A percentile compares a stretch with the other conserved stretches of the same genome.
Evolutionary conservation across 53 echinoderm and acorn worm species (phyloP).

Genomic region (Hippasteria phrygiana): DNA sequence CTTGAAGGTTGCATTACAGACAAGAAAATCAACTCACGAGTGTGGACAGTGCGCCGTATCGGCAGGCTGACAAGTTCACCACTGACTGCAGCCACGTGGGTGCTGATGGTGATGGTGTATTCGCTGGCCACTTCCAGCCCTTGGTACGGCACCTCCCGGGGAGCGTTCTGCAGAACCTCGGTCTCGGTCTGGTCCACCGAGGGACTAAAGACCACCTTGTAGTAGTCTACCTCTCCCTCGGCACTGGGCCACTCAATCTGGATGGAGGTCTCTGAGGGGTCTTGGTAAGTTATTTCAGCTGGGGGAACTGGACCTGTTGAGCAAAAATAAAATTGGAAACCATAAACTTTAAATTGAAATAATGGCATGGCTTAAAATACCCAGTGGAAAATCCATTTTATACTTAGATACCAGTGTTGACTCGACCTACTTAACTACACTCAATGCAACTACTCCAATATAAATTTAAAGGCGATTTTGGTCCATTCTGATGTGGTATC

Average conservation of each 20-base stretch:
- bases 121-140: constrained; percentile 53
- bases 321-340: neutral
- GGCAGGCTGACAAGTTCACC: constrained; percentile 31
- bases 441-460: too few relatives aligned
- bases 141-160: constrained; percentile 31
- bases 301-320: constrained; percentile 23
- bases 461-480: too few relatives aligned
- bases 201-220: constrained; percentile 24
- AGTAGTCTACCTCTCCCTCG: constrained; percentile 50
- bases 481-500: too few relatives aligned
- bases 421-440: too few relatives aligned
- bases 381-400: too few relatives aligned
- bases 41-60: constrained; percentile 24
- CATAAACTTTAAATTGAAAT: neutral
- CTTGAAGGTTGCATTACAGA: too few relatives aligned
- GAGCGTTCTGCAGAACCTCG: neutral
- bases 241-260: constrained; percentile 33
- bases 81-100: constrained; percentile 8
- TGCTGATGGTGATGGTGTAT: constrained; percentile 64
- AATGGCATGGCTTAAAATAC: too few relatives aligned
- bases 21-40: constrained; percentile 24
- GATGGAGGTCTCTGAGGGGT: constrained; percentile 46
- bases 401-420: too few relatives aligned
- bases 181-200: neutral
- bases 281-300: constrained; percentile 20